Evolutionary conservation across 2,888 invertebrate species (phyloP), one percentile per base, ranked within the genome.

Genomic region (Salpingus planirostris): DNA sequence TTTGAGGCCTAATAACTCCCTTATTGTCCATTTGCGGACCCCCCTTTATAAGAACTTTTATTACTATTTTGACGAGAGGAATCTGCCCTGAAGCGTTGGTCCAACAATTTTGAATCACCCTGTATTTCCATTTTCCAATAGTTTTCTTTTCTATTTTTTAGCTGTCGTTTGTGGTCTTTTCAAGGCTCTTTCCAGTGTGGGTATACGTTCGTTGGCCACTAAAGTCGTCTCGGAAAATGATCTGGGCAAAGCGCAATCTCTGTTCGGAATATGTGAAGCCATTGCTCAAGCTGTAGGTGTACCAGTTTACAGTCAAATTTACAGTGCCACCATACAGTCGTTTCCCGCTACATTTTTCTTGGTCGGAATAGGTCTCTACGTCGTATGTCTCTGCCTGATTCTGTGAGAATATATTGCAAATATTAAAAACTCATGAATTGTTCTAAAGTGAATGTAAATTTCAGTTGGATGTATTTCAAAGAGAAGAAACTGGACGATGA

Each of bases 191-290:
- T 57, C 59, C 14, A 37, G 51, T 4, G 57, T 63, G 15, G 62
- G 55, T 7, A 50, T 65, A 27, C 50, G 64, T 24, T 64, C 66
- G 2, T 33, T 62, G 29, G 56, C 59, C 8, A 63, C 64, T 2
- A 65, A 65, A 52, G 46, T 62, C 3, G 65, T 64, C 2, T 50
- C 59, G 2, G 53, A 56, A 31, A 51, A 60, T 15, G 62, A 65
- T 43, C 39, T 64, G 29, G 65, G 64, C 7, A 65, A 65, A 50
- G 59, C 62, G 1, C 62, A 64, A 36, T 76, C 76, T 53, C 65
- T 76, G 49, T 71, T 75, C 48, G 74, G 73, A 38, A 69, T 76
- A 55, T 70, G 70, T 15, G 75, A 76, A 55, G 72, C 73, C 2
- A 46, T 75, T 40, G 71, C 71, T 3, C 69, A 71, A 1, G 68